Evolutionary conservation across 2,888 invertebrate genomes (phyloP).

Genomic region (Ennomos quercinarius): DNA sequence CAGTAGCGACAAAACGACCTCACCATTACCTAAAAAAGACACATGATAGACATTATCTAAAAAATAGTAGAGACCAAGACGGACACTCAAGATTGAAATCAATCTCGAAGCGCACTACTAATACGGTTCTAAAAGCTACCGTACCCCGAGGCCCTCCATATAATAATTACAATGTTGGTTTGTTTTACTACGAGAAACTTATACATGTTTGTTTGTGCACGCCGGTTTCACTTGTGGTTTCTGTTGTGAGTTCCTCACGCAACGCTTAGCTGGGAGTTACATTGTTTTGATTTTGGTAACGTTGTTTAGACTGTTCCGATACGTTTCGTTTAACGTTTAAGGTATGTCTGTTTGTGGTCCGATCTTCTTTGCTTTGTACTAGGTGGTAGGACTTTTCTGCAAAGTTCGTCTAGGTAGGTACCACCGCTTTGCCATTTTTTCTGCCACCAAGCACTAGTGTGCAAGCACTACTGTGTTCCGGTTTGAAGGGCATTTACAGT

Average conservation of each 20-base stretch:
- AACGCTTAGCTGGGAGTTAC: slow-evolving; percentile 14
- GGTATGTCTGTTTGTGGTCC: not conserved
- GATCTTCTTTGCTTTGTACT: no score
- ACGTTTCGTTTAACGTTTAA: not conserved
- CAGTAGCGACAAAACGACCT: no score
- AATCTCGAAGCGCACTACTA: not conserved
- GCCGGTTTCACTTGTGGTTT: slow-evolving; percentile 13
- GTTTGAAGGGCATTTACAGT: no score
- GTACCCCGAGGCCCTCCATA: slow-evolving; percentile 14
- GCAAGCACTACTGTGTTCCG: no score
- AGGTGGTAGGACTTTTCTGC: no score
- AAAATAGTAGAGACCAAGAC: no score
- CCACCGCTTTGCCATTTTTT: no score
- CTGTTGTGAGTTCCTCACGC: slow-evolving; percentile 12
- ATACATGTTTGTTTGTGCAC: slow-evolving; percentile 28
- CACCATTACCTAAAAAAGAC: no score
- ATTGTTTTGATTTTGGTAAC: slow-evolving; percentile 20
- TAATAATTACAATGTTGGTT: slow-evolving; percentile 32
- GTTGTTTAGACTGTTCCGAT: slow-evolving; percentile 15
- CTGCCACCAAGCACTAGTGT: no score
- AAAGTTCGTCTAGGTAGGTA: no score
- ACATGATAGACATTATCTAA: no score
- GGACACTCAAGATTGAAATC: not conserved
- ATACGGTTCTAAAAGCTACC: slow-evolving; percentile 2
- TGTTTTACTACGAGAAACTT: slow-evolving; percentile 26